phyloP scores from a whole-genome alignment of 2,113 vertebrate genomes.

The Syrmaticus mikado region DNA sequence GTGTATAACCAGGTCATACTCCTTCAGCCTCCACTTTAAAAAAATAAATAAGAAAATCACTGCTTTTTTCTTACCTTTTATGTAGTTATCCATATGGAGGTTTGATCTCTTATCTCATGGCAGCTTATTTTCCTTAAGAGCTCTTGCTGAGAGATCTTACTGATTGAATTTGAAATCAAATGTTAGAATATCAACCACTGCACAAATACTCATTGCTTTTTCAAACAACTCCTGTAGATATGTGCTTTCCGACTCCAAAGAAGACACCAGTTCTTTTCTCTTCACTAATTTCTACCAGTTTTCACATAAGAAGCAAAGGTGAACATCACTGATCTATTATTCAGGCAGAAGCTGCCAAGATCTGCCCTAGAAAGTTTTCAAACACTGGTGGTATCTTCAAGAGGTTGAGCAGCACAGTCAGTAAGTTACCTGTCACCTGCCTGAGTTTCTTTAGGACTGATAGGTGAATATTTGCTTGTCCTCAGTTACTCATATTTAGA shows the following conservation, averaged over 20 bases:
- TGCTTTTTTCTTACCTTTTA: conserved; percentile 53
- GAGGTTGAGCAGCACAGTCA: background rate
- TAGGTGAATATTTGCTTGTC: background rate
- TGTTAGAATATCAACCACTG: background rate
- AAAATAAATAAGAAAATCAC: background rate
- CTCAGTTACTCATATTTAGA: background rate
- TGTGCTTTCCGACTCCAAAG: background rate
- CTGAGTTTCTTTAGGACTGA: background rate
- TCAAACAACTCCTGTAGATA: background rate
- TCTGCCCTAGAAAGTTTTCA: background rate
- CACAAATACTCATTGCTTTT: background rate
- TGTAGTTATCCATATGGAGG: conserved; percentile 22
- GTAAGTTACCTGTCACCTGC: background rate
- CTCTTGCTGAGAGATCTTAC: background rate
- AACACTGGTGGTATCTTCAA: background rate
- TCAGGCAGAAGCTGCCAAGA: background rate
- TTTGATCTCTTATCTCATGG: background rate
- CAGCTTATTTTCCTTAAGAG: conserved; percentile 32
- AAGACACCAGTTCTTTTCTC: background rate
- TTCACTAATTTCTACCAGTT: background rate
- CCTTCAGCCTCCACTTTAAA: background rate
- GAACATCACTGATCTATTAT: background rate
- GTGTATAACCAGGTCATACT: background rate
- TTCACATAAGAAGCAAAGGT: background rate
- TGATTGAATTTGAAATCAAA: conserved; percentile 44